Percentiles rank a stretch among this genome's conserved stretches.
Conservation (phyloP, 2,888 invertebrate genomes). For the Amphiduros pacificus region DNA sequence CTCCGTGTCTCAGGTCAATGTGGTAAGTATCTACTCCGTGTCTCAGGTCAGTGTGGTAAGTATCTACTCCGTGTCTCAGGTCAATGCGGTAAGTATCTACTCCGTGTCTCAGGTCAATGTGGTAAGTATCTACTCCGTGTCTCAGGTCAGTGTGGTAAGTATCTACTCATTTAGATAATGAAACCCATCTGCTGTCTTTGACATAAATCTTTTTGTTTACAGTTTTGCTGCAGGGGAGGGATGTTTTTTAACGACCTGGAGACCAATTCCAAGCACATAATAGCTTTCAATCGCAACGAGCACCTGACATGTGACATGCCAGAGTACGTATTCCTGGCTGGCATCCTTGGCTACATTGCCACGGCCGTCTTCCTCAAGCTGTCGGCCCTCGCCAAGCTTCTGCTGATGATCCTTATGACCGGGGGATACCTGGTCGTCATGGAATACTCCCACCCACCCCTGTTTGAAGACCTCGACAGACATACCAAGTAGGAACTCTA, state of each 20-base stretch:
- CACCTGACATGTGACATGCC: slow-evolving; percentile 74
- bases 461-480: slow-evolving; percentile 80
- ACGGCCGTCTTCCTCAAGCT: slow-evolving; percentile 83
- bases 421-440: slow-evolving; percentile 80
- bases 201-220: too few relatives aligned
- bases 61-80: too few relatives aligned
- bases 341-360: slow-evolving; percentile 80
- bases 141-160: too few relatives aligned
- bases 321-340: slow-evolving; percentile 83
- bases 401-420: slow-evolving; percentile 73
- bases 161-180: too few relatives aligned
- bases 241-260: slow-evolving; percentile 32
- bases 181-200: too few relatives aligned
- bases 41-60: too few relatives aligned
- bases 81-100: too few relatives aligned
- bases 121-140: too few relatives aligned
- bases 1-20: too few relatives aligned
- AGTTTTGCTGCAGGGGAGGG: slow-evolving; percentile 55
- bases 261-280: slow-evolving; percentile 4
- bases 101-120: too few relatives aligned
- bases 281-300: slow-evolving; percentile 27
- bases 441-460: slow-evolving; percentile 76
- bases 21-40: too few relatives aligned
- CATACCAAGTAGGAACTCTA: neutral
- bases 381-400: slow-evolving; percentile 80